Conservation (phyloP, 2,888 invertebrate genomes). For the Thumatha senex region DNA sequence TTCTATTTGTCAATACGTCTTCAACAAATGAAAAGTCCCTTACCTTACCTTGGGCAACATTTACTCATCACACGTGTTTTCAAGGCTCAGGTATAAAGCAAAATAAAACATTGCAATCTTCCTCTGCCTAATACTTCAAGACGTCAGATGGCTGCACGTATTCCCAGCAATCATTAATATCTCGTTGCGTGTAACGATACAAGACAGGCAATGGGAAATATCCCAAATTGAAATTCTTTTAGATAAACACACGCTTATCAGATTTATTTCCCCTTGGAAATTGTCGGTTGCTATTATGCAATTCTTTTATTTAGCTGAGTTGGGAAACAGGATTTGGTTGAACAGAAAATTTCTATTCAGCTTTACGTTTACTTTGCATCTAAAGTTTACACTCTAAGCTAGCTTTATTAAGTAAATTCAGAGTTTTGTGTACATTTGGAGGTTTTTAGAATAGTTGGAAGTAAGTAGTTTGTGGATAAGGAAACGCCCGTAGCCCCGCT, state of each 20-base stretch:
- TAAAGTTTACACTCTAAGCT: background rate
- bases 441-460: no score
- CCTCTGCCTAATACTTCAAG: conserved; percentile 4
- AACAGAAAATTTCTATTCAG: no score
- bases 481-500: no score
- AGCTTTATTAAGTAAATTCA: no score
- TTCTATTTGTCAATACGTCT: no score
- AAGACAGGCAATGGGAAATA: conserved; percentile 59
- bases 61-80: no score
- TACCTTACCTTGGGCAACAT: no score
- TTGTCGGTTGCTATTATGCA: conserved; percentile 16
- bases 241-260: conserved; percentile 66
- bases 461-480: no score
- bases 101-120: background rate
- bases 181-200: conserved; percentile 51
- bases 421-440: no score
- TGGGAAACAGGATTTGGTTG: no score
- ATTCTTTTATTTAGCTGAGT: conserved; percentile 16
- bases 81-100: background rate
- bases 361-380: no score
- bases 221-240: conserved; percentile 72
- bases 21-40: no score
- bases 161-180: conserved; percentile 68
- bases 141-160: conserved; percentile 20
- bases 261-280: conserved; percentile 55